Evolutionary conservation across 2,888 invertebrate species (phyloP).

Genomic region (Pandemis cinnamomeana): DNA sequence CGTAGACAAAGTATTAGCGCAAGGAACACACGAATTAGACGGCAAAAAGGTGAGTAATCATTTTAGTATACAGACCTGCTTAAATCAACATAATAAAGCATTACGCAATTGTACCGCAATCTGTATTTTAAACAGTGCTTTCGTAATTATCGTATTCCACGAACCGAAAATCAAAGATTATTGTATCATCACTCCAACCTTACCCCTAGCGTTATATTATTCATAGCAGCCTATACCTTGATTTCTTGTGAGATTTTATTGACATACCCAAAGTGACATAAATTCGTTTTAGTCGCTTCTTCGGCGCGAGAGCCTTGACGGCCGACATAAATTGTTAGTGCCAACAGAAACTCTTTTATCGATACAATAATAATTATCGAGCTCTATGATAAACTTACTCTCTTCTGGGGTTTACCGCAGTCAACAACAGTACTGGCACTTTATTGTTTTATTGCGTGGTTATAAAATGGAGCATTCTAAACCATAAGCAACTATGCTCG

Average conservation of each 20-base stretch:
- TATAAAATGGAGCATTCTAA: conserved; percentile 30
- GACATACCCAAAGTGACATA: conserved; percentile 59
- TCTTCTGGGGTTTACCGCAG: background rate
- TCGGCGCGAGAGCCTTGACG: conserved; percentile 25
- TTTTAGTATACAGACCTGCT: no score
- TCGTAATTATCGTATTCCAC: conserved; percentile 1
- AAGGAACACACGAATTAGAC: conserved; percentile 99
- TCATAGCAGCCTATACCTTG: conserved; percentile 48
- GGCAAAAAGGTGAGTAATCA: conserved; percentile 95
- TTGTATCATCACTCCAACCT: conserved; percentile 10
- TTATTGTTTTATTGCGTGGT: conserved; percentile 13
- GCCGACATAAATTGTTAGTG: conserved; percentile 62
- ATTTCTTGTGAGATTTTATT: conserved; percentile 57
- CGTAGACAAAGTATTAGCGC: conserved; percentile 99
- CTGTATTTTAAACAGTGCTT: background rate
- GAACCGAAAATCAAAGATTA: background rate
- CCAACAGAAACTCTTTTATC: conserved; percentile 26
- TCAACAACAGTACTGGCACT: conserved; percentile 10
- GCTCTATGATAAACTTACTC: conserved; percentile 3
- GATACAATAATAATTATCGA: conserved; percentile 15
- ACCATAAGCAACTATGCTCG: conserved; percentile 25
- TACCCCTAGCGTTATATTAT: conserved; percentile 33
- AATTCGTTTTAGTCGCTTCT: conserved; percentile 46
- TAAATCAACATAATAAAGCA: background rate
- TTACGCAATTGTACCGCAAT: background rate